These are phyloP conservation scores for Tokudaia tokunoshimensis DNA, from an alignment of 2,797 vertebrate species.

Conservation along the genomic window DNA sequence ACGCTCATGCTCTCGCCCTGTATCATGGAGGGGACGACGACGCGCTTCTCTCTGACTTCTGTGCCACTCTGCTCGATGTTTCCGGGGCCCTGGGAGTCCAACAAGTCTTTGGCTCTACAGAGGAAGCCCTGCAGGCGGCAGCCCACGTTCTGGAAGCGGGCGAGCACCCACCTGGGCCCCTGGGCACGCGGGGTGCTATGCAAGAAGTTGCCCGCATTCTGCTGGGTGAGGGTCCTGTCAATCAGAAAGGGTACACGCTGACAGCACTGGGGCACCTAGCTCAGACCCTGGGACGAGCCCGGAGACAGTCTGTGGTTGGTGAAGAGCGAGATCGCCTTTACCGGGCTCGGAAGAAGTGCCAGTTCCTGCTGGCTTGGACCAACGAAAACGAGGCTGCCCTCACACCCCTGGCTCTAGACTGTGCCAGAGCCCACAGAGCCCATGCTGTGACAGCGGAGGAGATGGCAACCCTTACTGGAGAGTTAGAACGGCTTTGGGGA, in stretches of 20 bases:
- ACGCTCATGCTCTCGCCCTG: conserved; percentile 89
- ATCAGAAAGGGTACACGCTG: conserved; percentile 88
- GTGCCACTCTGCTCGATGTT: conserved; percentile 88
- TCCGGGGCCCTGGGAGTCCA: conserved; percentile 89
- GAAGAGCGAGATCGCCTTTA: conserved; percentile 85
- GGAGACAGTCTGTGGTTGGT: conserved; percentile 75
- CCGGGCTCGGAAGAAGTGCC: conserved; percentile 92
- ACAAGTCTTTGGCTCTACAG: conserved; percentile 88
- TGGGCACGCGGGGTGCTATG: conserved; percentile 86
- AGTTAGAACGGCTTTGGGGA: conserved; percentile 88
- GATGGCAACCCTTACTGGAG: conserved; percentile 87
- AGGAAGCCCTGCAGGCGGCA: conserved; percentile 90
- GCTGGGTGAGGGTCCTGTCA: conserved; percentile 85
- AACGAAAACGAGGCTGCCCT: conserved; percentile 86
- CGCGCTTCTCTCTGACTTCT: conserved; percentile 89
- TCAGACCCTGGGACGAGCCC: conserved; percentile 85
- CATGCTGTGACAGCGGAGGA: conserved; percentile 81
- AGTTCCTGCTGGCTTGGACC: conserved; percentile 93
- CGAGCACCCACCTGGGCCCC: conserved; percentile 87
- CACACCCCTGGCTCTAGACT: conserved; percentile 85
- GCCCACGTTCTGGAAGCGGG: conserved; percentile 83
- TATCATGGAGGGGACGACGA: conserved; percentile 91
- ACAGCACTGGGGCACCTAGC: conserved; percentile 91
- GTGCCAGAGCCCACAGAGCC: conserved; percentile 87
- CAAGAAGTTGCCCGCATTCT: conserved; percentile 91